Evolutionary conservation across 2,797 vertebrate genomes (phyloP).

Genomic region (Catamblyrhynchus diadema): DNA sequence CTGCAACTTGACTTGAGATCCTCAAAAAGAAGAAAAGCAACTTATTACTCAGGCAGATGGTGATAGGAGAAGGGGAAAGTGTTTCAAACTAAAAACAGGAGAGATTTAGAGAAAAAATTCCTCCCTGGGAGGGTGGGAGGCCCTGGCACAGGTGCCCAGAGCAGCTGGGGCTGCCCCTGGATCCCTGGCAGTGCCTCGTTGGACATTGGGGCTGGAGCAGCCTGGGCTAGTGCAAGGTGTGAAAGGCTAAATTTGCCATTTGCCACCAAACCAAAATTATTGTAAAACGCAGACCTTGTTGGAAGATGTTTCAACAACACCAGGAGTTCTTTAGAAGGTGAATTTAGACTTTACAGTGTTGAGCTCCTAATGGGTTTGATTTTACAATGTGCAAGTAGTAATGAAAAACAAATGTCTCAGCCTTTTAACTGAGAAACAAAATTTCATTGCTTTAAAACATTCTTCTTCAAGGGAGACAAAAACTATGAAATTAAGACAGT

Average conservation of each 20-base stretch:
- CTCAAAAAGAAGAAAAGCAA: not conserved
- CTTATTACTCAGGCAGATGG: not conserved
- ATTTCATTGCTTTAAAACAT: not conserved
- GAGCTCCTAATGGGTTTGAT: not conserved
- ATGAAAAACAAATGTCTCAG: not conserved
- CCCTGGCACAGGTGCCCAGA: not conserved
- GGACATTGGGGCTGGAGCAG: fast-evolving
- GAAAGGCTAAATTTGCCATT: not conserved
- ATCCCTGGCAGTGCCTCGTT: fast-evolving
- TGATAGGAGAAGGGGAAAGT: not conserved
- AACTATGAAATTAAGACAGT: not conserved
- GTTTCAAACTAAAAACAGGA: not conserved
- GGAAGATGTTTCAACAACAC: not conserved
- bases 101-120: not conserved
- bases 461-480: not conserved
- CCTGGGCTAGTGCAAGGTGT: not conserved
- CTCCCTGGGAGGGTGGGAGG: fast-evolving
- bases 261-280: not conserved
- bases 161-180: not conserved
- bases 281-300: not conserved
- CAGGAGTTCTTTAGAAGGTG: not conserved
- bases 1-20: not conserved
- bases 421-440: not conserved
- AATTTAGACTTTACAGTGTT: not conserved
- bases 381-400: not conserved